A percentile compares a stretch with the other conserved stretches of the same genome.
Evolutionary conservation across 1,140 invertebrate species (phyloP).

Genomic region (Anagrus nilaparvatae): DNA sequence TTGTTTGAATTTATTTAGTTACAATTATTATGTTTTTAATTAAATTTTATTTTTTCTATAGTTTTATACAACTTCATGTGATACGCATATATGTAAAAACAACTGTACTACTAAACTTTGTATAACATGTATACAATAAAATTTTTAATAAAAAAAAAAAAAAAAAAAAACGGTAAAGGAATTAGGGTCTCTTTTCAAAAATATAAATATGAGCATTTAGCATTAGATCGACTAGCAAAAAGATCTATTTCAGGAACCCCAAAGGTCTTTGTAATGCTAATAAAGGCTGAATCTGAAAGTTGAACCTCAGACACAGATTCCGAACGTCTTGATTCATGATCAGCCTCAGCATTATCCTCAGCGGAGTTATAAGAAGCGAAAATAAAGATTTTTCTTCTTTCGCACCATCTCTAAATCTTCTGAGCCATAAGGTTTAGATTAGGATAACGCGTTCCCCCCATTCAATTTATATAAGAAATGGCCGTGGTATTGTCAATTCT

Average conservation of each 20-base stretch:
- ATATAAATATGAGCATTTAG: conserved; percentile 18
- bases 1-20: too few species aligned
- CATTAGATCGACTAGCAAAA: conserved; percentile 18
- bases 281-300: conserved; percentile 6
- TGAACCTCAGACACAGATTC: conserved; percentile 6
- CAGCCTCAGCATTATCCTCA: conserved; percentile 13
- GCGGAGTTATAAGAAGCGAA: conserved; percentile 10
- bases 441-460: conserved; percentile 2
- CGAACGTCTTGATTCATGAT: neutral
- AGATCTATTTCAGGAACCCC: conserved; percentile 18
- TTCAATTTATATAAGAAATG: conserved; percentile 18
- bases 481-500: conserved; percentile 21
- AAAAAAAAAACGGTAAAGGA: too few species aligned
- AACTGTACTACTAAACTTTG: too few species aligned
- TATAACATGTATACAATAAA: too few species aligned
- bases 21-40: too few species aligned
- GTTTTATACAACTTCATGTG: too few species aligned
- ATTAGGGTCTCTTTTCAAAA: conserved; percentile 17
- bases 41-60: too few species aligned
- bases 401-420: conserved; percentile 12
- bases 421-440: conserved; percentile 9
- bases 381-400: conserved; percentile 4
- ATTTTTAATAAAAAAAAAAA: too few species aligned
- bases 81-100: too few species aligned
- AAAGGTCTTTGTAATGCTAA: conserved; percentile 16